Percentiles rank a stretch among this genome's conserved stretches.
Conservation (phyloP, 2,797 vertebrate genomes). For the Rhinichthys osculus region DNA sequence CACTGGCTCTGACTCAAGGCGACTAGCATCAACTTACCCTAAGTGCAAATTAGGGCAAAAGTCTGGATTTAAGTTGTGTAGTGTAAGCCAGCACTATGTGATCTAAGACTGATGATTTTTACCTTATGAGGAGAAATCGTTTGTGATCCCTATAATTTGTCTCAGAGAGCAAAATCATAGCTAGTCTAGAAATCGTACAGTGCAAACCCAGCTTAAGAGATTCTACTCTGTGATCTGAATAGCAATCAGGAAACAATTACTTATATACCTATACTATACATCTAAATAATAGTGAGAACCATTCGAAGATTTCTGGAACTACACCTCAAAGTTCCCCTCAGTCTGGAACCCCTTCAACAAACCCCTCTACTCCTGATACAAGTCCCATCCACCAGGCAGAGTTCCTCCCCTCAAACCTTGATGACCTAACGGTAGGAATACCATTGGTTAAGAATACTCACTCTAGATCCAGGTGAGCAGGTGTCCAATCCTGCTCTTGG, state of each 20-base stretch:
- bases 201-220: not conserved
- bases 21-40: not conserved
- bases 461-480: not conserved
- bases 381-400: constrained; percentile 77
- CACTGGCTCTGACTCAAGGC: not conserved
- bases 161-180: not conserved
- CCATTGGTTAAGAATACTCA: not conserved
- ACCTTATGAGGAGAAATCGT: not conserved
- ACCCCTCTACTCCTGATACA: constrained; percentile 65
- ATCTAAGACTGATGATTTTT: not conserved
- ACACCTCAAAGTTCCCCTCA: constrained; percentile 72
- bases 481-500: not conserved
- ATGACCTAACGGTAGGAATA: constrained; percentile 82
- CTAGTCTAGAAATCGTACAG: not conserved
- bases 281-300: constrained; percentile 73
- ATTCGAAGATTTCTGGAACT: constrained; percentile 78
- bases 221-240: constrained; percentile 33
- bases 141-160: not conserved
- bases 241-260: not conserved
- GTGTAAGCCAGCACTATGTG: not conserved
- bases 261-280: constrained; percentile 26
- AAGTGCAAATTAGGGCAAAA: no score
- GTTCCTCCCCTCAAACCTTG: constrained; percentile 82
- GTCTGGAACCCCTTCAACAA: constrained; percentile 69
- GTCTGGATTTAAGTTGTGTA: not conserved